Base-by-base conservation (phyloP, 2,113 vertebrate genomes). In the Ageneiosus marmoratus region DNA sequence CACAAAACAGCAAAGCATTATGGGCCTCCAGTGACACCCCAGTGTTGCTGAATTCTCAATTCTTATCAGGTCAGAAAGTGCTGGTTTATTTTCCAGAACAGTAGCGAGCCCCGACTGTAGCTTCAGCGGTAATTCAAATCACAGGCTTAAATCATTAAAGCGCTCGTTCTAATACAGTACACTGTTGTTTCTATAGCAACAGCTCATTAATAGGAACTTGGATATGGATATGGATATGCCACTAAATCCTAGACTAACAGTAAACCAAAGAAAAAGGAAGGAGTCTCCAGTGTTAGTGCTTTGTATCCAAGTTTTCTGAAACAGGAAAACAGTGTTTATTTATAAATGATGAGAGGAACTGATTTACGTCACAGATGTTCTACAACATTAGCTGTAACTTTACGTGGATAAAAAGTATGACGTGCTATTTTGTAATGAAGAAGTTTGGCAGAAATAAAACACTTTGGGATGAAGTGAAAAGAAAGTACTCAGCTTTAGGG, bases 1-100 rank as follows among this genome's bases (percentile, higher is more conserved):
- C 37, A 76, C 12, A 82, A 53, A 67, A 46, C 48, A 83, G 55
- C 37, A n/a, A 62, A 89, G 18, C 41, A 50, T 82, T 62, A 75
- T 24, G 10, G 55, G 29, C 48, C 10, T 72, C 48, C 11, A 10
- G 10, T 50, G 58, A 11, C 24, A 22, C 3, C 41, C 1, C 7
- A 27, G n/a, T n/a, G n/a, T n/a, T n/a, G n/a, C n/a, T 8, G 62
- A 88, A 83, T 85, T 50, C 65, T 32, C 27, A 32, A 2, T 16
- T 29, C 12, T 62, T 3, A 65, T 65, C 9, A 18, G n/a, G 29
- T 63, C 15, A 41, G 18, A 67, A 41, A 18, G 8, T 41, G 32
- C 20, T 37, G 32, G 37, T 67, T 20, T 9, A 37, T 37, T 37
- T 67, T 67, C 63, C 37, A 20, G 34, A 67, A 22, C 32, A 67